These are phyloP conservation scores for Sebastes reedi DNA, from an alignment of 2,797 vertebrate species.

Conservation along the genomic window DNA sequence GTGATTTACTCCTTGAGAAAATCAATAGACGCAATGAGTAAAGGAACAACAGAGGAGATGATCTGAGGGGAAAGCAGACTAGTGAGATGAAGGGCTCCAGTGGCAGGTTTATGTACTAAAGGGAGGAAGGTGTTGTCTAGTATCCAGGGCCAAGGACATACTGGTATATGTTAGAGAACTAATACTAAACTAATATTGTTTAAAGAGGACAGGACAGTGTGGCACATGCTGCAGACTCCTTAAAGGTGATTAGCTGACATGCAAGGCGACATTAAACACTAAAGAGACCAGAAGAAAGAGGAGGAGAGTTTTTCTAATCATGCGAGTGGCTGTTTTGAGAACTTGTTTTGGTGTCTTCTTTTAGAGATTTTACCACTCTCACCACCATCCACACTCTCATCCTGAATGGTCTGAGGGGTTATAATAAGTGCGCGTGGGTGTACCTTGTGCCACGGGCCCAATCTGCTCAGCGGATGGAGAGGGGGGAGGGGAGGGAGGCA, in stretches of 20 bases:
- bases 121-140: not conserved
- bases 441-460: slow-evolving; percentile 91
- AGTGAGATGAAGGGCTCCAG: slow-evolving; percentile 47
- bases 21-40: slow-evolving; percentile 18
- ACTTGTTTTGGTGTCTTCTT: not conserved
- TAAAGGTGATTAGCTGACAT: slow-evolving; percentile 29
- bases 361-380: slow-evolving; percentile 29
- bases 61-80: slow-evolving; percentile 2
- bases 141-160: not conserved
- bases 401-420: slow-evolving; percentile 28
- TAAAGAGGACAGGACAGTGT: slow-evolving; percentile 10
- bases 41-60: slow-evolving; percentile 32
- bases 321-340: not conserved
- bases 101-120: slow-evolving; percentile 45
- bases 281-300: slow-evolving; percentile 38
- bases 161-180: slow-evolving; percentile 1
- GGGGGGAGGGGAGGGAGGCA: slow-evolving; percentile 95
- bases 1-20: slow-evolving; percentile 28
- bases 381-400: slow-evolving; percentile 58
- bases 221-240: slow-evolving; percentile 43
- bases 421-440: slow-evolving; percentile 58
- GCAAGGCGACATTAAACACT: slow-evolving; percentile 10
- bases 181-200: not conserved
- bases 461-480: slow-evolving; percentile 93
- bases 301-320: slow-evolving; percentile 25